Base-by-base conservation (phyloP, 2,797 vertebrate species). In the Spea hammondii region DNA sequence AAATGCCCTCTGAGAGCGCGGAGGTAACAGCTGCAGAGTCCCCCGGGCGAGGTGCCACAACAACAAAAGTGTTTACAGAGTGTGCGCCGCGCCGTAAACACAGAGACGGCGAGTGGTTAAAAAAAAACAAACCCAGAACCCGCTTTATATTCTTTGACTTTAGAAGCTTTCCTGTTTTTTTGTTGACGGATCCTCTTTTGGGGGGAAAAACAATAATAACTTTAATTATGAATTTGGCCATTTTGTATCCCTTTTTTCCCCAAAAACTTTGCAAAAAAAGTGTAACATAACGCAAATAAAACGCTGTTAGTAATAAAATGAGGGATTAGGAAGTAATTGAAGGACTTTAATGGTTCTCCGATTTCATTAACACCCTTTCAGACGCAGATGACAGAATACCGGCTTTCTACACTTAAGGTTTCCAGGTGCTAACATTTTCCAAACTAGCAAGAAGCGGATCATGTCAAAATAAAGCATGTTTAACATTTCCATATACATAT, bases 41-140 rank as follows among this genome's bases (percentile, higher is more conserved):
- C 88, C 74, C 72, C 86, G 80, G 88, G 80, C 85, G 82, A 77
- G 85, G 84, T 0, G 8, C 6, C 85, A 84, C 78, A 86, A 84
- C 59, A 85, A 87, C 65, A 81, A 86, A 78, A 86, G 83, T 92
- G 89, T 90, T 91, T 91, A 91, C 88, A 62, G 5, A 17, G 10
- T 50, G 67, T 80, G 76, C 69, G 71, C 79, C 2, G n/a, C 13
- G 45, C 32, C n/a, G 32, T 53, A 75, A 44, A 46, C 48, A 70
- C n/a, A 70, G 10, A 51, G 11, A 1, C 32, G 32, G 32, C 32
- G 32, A 17, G 17, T 17, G 17, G 17, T 17, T 17, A 17, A 17
- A 17, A 17, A 17, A 17, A 17, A 17, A 17, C 17, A 17, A 32
- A 32, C 32, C 32, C 32, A 32, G 1, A 32, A 32, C 32, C 2